A percentile compares a stretch with the other conserved stretches of the same genome.
Evolutionary conservation across 2,113 vertebrate species (phyloP).

Genomic region (Ptilorrhoa leucosticta): DNA sequence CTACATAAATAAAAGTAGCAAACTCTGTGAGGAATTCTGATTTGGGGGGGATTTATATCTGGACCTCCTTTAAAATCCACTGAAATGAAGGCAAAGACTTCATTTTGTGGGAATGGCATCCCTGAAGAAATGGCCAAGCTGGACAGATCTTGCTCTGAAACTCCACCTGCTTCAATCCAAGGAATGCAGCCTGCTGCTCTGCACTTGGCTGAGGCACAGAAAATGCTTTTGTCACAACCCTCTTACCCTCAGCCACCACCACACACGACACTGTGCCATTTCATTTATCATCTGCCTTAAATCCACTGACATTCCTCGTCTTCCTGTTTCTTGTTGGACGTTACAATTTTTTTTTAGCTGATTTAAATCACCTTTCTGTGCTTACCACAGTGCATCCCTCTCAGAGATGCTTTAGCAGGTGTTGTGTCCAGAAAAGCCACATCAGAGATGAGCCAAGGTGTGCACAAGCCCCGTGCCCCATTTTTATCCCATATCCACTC

Average conservation of each 20-base stretch:
- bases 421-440: background rate
- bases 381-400: background rate
- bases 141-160: background rate
- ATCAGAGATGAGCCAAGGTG: background rate
- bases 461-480: fast-evolving
- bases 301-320: background rate
- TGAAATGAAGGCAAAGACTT: background rate
- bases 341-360: background rate
- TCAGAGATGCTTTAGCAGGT: background rate
- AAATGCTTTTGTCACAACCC: background rate
- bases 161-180: background rate
- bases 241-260: background rate
- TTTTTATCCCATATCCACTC: background rate
- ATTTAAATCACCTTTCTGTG: background rate
- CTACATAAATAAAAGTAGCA: background rate
- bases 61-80: background rate
- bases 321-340: background rate
- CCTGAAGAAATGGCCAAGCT: background rate
- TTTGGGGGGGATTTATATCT: background rate
- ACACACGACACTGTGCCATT: background rate
- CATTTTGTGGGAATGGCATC: background rate
- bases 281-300: background rate
- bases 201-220: background rate
- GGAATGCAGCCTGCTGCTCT: background rate
- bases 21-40: background rate